These are phyloP conservation scores for Anadara kagoshimensis DNA, from an alignment of 1,140 invertebrate genomes.

Conservation along the genomic window DNA sequence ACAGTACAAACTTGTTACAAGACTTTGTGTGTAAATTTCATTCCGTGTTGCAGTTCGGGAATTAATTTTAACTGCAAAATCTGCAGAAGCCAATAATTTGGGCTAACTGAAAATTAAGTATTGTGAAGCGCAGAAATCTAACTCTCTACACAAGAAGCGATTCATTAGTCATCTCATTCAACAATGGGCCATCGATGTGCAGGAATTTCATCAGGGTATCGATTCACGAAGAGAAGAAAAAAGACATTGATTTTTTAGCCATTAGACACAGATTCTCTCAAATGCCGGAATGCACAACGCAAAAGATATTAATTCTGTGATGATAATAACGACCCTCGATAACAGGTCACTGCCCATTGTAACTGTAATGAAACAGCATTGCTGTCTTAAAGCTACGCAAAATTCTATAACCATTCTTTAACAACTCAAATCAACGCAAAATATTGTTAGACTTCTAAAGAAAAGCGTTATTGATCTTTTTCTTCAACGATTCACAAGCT, in stretches of 20 bases:
- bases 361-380: slow-evolving; percentile 13
- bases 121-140: too few relatives aligned
- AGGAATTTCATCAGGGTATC: slow-evolving; percentile 20
- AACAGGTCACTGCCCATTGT: slow-evolving; percentile 14
- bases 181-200: slow-evolving; percentile 12
- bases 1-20: too few relatives aligned
- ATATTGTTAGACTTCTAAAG: slow-evolving; percentile 17
- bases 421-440: slow-evolving; percentile 16
- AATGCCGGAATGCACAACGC: neutral
- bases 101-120: too few relatives aligned
- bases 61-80: too few relatives aligned
- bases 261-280: slow-evolving; percentile 6
- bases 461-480: slow-evolving; percentile 9
- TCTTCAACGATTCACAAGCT: neutral
- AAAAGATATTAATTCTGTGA: slow-evolving; percentile 14
- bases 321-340: slow-evolving; percentile 8
- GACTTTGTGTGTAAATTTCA: too few relatives aligned
- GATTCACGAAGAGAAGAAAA: slow-evolving; percentile 7
- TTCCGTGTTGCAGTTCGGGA: too few relatives aligned
- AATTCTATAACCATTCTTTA: slow-evolving; percentile 13
- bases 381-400: slow-evolving; percentile 9
- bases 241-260: slow-evolving; percentile 9
- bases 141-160: too few relatives aligned
- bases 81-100: too few relatives aligned
- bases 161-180: slow-evolving; percentile 23